Evolutionary conservation across 1,140 invertebrate species (phyloP).

Genomic region (Lasioglossum baleicum): DNA sequence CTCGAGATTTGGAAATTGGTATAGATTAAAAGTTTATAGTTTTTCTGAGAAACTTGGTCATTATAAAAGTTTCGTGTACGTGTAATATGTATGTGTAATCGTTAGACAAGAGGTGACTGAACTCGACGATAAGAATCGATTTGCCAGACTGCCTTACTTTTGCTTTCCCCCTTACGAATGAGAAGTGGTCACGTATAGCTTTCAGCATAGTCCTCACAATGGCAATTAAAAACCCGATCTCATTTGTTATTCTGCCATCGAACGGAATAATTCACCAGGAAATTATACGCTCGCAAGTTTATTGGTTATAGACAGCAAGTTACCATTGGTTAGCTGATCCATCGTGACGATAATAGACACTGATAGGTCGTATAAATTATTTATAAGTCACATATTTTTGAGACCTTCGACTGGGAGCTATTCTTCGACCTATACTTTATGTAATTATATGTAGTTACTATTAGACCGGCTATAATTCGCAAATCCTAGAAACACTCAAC

Average conservation of each 20-base stretch:
- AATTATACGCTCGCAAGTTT: background rate
- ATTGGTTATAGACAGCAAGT: background rate
- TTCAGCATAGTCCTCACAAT: background rate
- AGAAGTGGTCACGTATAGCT: slow-evolving; percentile 5
- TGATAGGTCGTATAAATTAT: too few species aligned
- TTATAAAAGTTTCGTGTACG: background rate
- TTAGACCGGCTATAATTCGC: too few species aligned
- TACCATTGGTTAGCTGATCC: background rate
- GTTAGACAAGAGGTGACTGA: slow-evolving; percentile 43
- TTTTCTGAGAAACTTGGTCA: background rate
- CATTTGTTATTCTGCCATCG: background rate
- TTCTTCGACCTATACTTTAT: too few species aligned
- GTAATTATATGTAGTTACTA: too few species aligned
- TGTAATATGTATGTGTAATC: background rate
- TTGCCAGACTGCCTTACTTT: slow-evolving; percentile 56
- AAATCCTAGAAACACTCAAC: too few species aligned
- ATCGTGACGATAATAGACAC: too few species aligned
- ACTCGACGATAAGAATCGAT: slow-evolving; percentile 60
- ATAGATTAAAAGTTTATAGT: too few species aligned
- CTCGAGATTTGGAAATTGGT: background rate
- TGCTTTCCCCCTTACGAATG: slow-evolving; percentile 36
- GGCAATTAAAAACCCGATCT: background rate
- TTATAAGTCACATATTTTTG: too few species aligned
- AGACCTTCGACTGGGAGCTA: too few species aligned
- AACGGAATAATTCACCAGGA: background rate